Evolutionary conservation across 1,140 invertebrate genomes (phyloP), one percentile per base, ranked within the genome.

Genomic region (Agrypnia vestita): DNA sequence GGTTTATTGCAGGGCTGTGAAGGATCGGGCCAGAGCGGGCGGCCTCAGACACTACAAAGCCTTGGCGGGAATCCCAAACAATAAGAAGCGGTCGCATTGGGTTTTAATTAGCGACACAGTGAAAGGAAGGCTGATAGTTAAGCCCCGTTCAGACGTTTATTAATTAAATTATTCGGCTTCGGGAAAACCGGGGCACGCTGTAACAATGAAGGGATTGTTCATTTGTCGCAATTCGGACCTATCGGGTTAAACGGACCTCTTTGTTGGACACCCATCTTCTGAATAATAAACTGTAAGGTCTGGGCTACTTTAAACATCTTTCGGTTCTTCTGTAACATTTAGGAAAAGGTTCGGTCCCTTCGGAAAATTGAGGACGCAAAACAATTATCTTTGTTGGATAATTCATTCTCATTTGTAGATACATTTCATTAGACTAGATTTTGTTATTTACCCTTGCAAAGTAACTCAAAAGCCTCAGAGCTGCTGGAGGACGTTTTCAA

Each of bases 41-140:
- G 44, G 44, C 35, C 64, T 69, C 64, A n/a, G 64, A 19, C 64
- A 47, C 19, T 47, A 69, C 13, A 19, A 69, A 19, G 43, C 13
- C 46, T 69, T 46, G 12, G 43, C 13, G 15, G 64, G 64, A 69
- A 69, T 46, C 64, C 44, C 25, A 17, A 69, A 69, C 64, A 69
- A 69, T 69, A 69, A 69, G 64, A 43, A 69, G 64, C 46, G 64
- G 64, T 69, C 44, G 13, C 64, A 69, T 69, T 69, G 64, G 44
- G n/a, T 69, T 69, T 69, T 69, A 69, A 69, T 69, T 69, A 69
- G 64, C 64, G 19, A 51, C 64, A 8, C n/a, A 69, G n/a, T 19
- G 21, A 15, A 69, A 19, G 64, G 35, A 62, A 8, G 19, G 35
- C 13, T 19, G 43, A 69, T 35, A 47, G 64, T 46, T 47, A 17